A percentile compares a stretch with the other conserved stretches of the same genome.
Evolutionary conservation across 2,888 invertebrate species (phyloP).

Genomic region (Eustalomyia histrio): DNA sequence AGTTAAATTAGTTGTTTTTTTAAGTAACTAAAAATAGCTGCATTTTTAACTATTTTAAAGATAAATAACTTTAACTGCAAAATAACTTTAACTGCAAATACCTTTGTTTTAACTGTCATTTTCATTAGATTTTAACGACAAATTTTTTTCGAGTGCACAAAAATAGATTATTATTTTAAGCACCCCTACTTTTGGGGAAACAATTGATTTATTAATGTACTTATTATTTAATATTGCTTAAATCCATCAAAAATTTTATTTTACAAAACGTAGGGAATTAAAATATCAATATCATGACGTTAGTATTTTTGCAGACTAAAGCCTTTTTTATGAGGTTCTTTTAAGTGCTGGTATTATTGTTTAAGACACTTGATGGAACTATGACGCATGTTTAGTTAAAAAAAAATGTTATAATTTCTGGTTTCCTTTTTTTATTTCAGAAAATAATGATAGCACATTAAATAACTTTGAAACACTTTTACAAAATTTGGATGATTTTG

Average conservation of each 20-base stretch:
- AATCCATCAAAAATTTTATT: constrained; percentile 14
- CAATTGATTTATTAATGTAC: constrained; percentile 1
- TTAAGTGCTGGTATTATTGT: background rate
- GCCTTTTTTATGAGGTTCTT: background rate
- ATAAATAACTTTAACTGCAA: too few relatives aligned
- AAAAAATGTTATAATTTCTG: constrained; percentile 16
- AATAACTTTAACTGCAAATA: too few relatives aligned
- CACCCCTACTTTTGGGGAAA: background rate
- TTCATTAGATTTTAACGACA: too few relatives aligned
- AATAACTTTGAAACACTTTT: constrained; percentile 73
- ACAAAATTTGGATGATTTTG: constrained; percentile 63
- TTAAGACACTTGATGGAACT: constrained; percentile 8
- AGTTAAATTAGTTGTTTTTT: too few relatives aligned
- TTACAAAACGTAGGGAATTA: background rate
- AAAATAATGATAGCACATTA: constrained; percentile 70
- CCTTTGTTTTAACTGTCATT: too few relatives aligned
- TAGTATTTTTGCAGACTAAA: background rate
- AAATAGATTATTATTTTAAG: background rate
- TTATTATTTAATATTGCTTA: background rate
- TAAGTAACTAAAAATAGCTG: too few relatives aligned
- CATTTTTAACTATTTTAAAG: too few relatives aligned
- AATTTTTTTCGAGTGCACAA: too few relatives aligned
- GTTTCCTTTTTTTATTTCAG: constrained; percentile 59
- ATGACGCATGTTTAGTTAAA: constrained; percentile 24
- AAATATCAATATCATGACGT: background rate